These are phyloP conservation scores for Brachyptera putata DNA, from an alignment of 2,888 invertebrate species.

Conservation along the genomic window DNA sequence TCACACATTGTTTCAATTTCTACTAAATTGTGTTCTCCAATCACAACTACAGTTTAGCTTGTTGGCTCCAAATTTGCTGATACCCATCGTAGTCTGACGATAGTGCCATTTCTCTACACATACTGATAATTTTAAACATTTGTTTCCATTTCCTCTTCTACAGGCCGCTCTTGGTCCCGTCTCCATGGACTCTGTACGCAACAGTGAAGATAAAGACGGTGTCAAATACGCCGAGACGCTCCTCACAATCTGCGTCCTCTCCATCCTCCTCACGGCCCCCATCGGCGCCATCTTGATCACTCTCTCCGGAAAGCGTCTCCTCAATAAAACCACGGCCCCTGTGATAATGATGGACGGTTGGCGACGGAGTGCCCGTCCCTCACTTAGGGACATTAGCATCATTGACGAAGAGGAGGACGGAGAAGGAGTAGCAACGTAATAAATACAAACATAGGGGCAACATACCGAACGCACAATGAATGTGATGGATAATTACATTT, in stretches of 20 bases:
- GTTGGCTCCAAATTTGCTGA: too few relatives aligned
- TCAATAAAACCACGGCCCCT: slow-evolving; percentile 20
- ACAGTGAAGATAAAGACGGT: slow-evolving; percentile 36
- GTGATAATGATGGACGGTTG: slow-evolving; percentile 54
- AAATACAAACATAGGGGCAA: too few relatives aligned
- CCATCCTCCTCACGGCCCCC: slow-evolving; percentile 80
- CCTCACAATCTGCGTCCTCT: slow-evolving; percentile 72
- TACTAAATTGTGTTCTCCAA: too few relatives aligned
- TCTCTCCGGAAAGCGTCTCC: slow-evolving; percentile 67
- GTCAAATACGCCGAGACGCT: slow-evolving; percentile 56
- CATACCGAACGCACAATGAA: too few relatives aligned
- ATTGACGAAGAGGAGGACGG: slow-evolving; percentile 77
- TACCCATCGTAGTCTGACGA: too few relatives aligned
- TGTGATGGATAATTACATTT: too few relatives aligned
- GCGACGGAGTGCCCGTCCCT: slow-evolving; percentile 75
- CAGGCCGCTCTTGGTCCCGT: slow-evolving; percentile 80
- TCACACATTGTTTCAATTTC: too few relatives aligned
- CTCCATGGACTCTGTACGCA: slow-evolving; percentile 61
- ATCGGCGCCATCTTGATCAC: slow-evolving; percentile 78
- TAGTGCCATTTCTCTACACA: too few relatives aligned
- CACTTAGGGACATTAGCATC: slow-evolving; percentile 81
- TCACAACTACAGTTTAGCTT: too few relatives aligned
- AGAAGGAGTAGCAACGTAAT: slow-evolving; percentile 42
- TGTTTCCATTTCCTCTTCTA: slow-evolving; percentile 32
- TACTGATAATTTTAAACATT: too few relatives aligned